A percentile compares a stretch with the other conserved stretches of the same genome.
These are phyloP conservation scores for Chloroceryle amazona DNA, from an alignment of 2,797 vertebrate genomes.

Conservation along the genomic window DNA sequence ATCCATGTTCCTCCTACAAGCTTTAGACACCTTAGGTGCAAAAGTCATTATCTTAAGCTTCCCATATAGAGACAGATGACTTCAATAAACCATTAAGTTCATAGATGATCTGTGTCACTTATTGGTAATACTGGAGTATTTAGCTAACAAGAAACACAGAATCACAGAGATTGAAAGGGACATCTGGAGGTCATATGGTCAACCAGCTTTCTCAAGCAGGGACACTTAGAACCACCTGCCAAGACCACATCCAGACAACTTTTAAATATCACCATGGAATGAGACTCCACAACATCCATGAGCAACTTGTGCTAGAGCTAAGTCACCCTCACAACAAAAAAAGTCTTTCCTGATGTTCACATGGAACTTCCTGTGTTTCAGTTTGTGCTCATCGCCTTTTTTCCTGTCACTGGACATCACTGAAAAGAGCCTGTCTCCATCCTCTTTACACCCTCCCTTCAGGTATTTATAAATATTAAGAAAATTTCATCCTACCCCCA, in stretches of 20 bases:
- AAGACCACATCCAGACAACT: not conserved
- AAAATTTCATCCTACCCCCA: not conserved
- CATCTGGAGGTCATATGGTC: not conserved
- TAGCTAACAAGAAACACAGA: not conserved
- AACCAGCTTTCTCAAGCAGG: not conserved
- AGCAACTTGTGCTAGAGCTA: not conserved
- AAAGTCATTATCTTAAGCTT: not conserved
- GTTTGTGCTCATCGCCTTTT: not conserved
- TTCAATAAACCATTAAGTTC: not conserved
- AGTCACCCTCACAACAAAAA: not conserved
- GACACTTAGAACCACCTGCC: rapidly evolving
- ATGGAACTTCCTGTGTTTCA: not conserved
- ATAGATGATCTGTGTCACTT: not conserved
- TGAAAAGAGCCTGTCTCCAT: no score
- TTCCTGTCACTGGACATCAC: not conserved
- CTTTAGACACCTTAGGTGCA: not conserved
- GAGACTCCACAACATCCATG: not conserved
- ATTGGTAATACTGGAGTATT: not conserved
- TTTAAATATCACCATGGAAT: not conserved
- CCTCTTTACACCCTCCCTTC: not conserved
- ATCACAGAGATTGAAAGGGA: not conserved
- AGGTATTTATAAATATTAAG: not conserved
- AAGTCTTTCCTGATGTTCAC: not conserved
- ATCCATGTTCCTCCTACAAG: not conserved
- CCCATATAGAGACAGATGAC: not conserved